These are phyloP conservation scores for Sphenodon punctatus DNA, from an alignment of 2,797 vertebrate genomes.

Conservation along the genomic window DNA sequence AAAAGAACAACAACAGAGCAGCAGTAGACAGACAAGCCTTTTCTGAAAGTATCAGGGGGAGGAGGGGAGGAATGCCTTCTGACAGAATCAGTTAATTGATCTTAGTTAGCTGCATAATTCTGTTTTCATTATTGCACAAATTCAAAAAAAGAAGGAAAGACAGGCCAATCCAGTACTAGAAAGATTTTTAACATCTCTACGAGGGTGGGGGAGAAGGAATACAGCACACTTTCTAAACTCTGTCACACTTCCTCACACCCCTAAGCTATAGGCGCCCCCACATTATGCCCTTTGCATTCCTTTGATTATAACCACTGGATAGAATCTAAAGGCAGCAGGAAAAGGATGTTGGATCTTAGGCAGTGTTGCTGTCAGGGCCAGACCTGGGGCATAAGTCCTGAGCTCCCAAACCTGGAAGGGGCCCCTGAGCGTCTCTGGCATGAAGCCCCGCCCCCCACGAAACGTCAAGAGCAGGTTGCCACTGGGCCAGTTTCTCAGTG, in stretches of 20 bases:
- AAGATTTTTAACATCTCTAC: neutral
- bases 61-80: neutral
- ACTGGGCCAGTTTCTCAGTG: too few relatives aligned
- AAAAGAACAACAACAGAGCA: neutral
- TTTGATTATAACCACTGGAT: neutral
- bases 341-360: too few relatives aligned
- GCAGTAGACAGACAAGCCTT: neutral
- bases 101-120: accelerated
- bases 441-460: too few relatives aligned
- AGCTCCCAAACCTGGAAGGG: too few relatives aligned
- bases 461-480: too few relatives aligned
- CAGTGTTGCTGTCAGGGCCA: too few relatives aligned
- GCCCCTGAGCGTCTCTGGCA: too few relatives aligned
- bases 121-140: neutral
- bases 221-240: neutral
- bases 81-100: neutral
- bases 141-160: neutral
- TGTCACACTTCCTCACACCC: too few relatives aligned
- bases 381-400: too few relatives aligned
- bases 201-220: neutral
- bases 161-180: neutral
- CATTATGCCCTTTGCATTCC: neutral
- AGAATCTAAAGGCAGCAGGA: neutral
- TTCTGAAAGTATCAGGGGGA: neutral
- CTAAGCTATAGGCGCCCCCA: neutral